These are phyloP conservation scores for Stenolophus ochropezus DNA, from an alignment of 2,888 invertebrate species.

Conservation along the genomic window DNA sequence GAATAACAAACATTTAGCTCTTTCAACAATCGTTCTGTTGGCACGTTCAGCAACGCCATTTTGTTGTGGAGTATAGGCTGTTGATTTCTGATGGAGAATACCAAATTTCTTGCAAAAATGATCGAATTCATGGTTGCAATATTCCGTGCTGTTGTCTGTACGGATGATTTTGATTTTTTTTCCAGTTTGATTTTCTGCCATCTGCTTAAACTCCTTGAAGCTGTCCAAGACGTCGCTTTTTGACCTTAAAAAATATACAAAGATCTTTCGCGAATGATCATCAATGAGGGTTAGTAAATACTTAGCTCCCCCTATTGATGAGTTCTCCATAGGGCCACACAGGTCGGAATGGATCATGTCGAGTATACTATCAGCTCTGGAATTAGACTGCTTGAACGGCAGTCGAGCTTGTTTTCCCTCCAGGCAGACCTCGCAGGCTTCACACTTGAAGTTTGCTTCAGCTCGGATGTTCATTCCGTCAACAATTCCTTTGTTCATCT, in stretches of 20 bases:
- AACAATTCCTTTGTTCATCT: conserved; percentile 30
- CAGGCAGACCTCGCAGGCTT: conserved; percentile 62
- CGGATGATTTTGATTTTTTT: too few relatives aligned
- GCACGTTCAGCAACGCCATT: too few relatives aligned
- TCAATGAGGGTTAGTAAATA: conserved; percentile 70
- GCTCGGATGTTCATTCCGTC: conserved; percentile 34
- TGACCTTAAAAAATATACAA: conserved; percentile 68
- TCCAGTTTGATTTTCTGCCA: conserved; percentile 65
- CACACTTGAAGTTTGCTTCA: too few relatives aligned
- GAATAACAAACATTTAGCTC: too few relatives aligned
- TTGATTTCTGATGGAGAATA: too few relatives aligned
- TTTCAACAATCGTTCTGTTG: too few relatives aligned
- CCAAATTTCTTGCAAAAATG: too few relatives aligned
- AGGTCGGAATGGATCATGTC: conserved; percentile 69
- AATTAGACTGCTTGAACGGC: conserved; percentile 62
- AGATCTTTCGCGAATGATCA: conserved; percentile 64
- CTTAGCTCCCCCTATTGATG: conserved; percentile 67
- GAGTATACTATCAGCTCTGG: conserved; percentile 63
- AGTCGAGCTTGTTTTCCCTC: conserved; percentile 64
- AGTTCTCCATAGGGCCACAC: conserved; percentile 68
- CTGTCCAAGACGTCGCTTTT: conserved; percentile 66
- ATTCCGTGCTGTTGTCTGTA: too few relatives aligned
- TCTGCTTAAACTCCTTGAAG: conserved; percentile 65
- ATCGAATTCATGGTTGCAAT: too few relatives aligned
- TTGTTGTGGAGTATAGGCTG: too few relatives aligned